phyloP scores from a whole-genome alignment of 2,113 vertebrate species.

The Gavialis gangeticus region DNA sequence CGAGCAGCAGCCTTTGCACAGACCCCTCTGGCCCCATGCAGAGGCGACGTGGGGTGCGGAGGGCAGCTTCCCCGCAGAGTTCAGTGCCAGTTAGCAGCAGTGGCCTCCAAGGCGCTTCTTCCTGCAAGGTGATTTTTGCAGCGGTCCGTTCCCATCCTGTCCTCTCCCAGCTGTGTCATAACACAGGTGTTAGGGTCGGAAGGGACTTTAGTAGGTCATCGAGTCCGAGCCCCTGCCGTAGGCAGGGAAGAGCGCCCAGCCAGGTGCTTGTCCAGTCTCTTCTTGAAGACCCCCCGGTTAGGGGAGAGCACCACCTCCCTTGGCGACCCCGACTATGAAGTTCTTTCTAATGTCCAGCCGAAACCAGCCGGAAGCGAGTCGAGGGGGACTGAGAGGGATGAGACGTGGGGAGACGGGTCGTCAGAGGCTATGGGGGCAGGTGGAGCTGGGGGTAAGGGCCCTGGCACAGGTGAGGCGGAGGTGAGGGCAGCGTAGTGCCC shows the following conservation, averaged over 20 bases:
- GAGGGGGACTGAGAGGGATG: not conserved
- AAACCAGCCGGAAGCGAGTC: too few relatives aligned
- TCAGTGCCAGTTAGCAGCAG: not conserved
- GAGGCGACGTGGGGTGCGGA: not conserved
- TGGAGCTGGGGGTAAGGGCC: not conserved
- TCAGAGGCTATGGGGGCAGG: not conserved
- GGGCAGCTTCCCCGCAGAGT: conserved; percentile 47
- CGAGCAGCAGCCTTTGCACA: not conserved
- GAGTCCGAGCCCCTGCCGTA: too few relatives aligned
- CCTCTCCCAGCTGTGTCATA: too few relatives aligned
- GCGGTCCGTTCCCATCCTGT: too few relatives aligned
- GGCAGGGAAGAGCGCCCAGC: too few relatives aligned
- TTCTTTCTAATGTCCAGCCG: too few relatives aligned
- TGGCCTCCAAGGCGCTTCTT: not conserved
- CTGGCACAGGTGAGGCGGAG: not conserved
- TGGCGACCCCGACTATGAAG: too few relatives aligned
- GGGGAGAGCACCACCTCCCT: too few relatives aligned
- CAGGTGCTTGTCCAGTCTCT: too few relatives aligned
- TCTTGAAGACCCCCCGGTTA: too few relatives aligned
- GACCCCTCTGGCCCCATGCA: conserved; percentile 20
- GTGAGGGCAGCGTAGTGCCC: not conserved
- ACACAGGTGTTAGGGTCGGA: too few relatives aligned
- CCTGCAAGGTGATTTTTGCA: conserved; percentile 26
- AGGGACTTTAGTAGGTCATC: too few relatives aligned
- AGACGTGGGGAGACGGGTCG: not conserved